Percentiles rank a stretch among this genome's conserved stretches.
Conservation (phyloP, 2,888 invertebrate species). For the Papilio protenor region DNA sequence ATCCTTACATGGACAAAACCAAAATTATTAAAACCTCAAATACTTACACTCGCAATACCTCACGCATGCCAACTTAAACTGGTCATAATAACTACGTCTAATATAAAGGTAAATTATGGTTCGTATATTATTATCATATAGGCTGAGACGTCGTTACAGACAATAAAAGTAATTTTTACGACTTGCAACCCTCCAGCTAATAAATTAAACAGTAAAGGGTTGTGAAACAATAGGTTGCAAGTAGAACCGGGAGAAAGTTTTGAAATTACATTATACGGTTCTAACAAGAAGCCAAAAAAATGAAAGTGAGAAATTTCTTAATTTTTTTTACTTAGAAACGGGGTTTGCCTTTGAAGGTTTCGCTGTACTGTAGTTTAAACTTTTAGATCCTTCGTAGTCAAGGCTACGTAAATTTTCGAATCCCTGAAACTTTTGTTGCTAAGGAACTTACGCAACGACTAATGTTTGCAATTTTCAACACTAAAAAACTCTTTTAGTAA, state of each 20-base stretch:
- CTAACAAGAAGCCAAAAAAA: constrained; percentile 14
- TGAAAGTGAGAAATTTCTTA: constrained; percentile 1
- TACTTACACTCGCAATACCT: constrained; percentile 8
- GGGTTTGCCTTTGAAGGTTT: neutral
- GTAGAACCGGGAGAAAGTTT: constrained; percentile 11
- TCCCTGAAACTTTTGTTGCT: no score
- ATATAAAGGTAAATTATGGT: constrained; percentile 74
- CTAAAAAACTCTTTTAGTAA: no score
- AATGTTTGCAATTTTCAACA: no score
- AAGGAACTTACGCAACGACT: no score
- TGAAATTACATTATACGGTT: constrained; percentile 50
- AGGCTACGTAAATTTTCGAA: no score
- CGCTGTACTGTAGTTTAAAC: neutral
- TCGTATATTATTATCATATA: constrained; percentile 81
- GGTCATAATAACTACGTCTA: constrained; percentile 55
- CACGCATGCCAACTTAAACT: constrained; percentile 54
- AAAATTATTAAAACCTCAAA: constrained; percentile 50
- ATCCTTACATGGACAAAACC: constrained; percentile 59
- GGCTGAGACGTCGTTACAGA: constrained; percentile 83
- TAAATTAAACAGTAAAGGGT: constrained; percentile 82
- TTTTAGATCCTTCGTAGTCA: neutral
- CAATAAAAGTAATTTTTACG: constrained; percentile 85
- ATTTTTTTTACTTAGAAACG: neutral
- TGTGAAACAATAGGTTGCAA: constrained; percentile 67
- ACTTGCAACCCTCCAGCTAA: constrained; percentile 80